phyloP scores from a whole-genome alignment of 2,797 vertebrate species.

The Acropternis orthonyx region DNA sequence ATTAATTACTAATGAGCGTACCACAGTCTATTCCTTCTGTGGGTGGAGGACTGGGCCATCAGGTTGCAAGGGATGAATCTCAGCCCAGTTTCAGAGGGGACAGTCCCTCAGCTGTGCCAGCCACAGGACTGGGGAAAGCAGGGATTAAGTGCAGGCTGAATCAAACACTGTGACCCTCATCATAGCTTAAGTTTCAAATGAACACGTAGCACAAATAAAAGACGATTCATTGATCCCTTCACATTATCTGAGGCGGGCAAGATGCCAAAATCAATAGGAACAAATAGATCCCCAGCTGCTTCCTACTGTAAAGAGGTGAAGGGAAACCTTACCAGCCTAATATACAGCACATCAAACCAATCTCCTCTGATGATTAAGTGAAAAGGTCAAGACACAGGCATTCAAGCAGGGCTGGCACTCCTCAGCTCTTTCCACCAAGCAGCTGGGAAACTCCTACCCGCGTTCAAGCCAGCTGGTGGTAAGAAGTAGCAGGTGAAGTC shows the following conservation, averaged over 20 bases:
- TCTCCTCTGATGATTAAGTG: neutral
- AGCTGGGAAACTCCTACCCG: conserved; percentile 20
- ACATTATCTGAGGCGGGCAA: neutral
- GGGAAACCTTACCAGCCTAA: conserved; percentile 32
- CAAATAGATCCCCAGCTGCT: conserved; percentile 35
- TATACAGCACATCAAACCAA: neutral
- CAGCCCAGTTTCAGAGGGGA: neutral
- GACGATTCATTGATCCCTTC: conserved; percentile 9
- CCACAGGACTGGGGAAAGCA: neutral
- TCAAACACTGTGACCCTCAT: neutral
- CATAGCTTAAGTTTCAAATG: neutral
- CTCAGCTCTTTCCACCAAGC: neutral
- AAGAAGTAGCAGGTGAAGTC: conserved; percentile 31
- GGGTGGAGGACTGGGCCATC: neutral
- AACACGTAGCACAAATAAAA: conserved; percentile 9
- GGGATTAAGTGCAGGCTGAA: neutral
- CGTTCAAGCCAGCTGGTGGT: neutral
- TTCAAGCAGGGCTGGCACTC: neutral
- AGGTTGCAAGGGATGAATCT: neutral
- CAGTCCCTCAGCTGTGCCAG: neutral
- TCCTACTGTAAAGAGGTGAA: conserved; percentile 10
- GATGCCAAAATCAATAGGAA: conserved; percentile 38
- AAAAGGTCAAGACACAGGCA: conserved; percentile 12
- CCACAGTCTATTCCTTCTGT: neutral
- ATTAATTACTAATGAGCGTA: conserved; percentile 1